phyloP scores from a whole-genome alignment of 2,113 vertebrate genomes.

The Apteryx owenii region DNA sequence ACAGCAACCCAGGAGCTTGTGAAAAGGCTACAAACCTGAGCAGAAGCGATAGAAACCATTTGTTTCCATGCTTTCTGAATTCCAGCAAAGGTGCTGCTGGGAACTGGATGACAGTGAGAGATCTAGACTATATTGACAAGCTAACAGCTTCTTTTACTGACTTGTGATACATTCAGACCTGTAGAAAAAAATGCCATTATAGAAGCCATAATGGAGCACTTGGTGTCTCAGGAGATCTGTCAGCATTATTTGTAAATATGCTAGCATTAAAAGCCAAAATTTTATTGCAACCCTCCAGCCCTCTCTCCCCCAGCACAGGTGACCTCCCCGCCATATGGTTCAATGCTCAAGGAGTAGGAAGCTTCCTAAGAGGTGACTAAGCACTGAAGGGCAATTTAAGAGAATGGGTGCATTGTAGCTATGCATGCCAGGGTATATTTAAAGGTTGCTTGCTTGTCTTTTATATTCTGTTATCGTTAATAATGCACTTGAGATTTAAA shows the following conservation, averaged over 20 bases:
- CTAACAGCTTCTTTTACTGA: background rate
- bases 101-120: background rate
- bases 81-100: background rate
- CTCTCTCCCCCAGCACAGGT: background rate
- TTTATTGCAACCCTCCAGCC: background rate
- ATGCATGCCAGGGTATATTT: background rate
- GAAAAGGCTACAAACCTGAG: background rate
- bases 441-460: background rate
- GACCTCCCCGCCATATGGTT: accelerated
- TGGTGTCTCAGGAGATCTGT: too few relatives aligned
- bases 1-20: background rate
- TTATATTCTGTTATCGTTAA: background rate
- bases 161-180: background rate
- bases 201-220: too few relatives aligned
- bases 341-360: background rate
- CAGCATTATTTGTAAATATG: background rate
- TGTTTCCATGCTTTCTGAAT: background rate
- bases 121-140: background rate
- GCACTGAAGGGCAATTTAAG: background rate
- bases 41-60: background rate
- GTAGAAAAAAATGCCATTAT: background rate
- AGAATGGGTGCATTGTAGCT: background rate
- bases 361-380: background rate
- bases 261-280: background rate
- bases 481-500: background rate